phyloP scores from a whole-genome alignment of 2,113 vertebrate species.

The Strix uralensis region DNA sequence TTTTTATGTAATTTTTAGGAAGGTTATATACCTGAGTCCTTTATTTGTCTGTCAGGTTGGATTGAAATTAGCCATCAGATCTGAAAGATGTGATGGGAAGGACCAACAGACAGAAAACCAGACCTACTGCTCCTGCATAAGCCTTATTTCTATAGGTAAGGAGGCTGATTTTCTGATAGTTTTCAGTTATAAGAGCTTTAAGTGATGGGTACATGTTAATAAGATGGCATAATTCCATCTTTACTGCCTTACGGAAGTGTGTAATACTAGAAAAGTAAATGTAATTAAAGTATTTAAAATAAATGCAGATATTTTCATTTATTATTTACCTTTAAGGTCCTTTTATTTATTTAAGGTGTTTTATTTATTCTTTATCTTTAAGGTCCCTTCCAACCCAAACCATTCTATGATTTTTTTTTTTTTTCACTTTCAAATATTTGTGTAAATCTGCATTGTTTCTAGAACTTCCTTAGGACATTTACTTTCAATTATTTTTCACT shows the following conservation, averaged over 20 bases:
- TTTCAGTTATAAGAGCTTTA: conserved; percentile 50
- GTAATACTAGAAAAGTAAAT: conserved; percentile 3
- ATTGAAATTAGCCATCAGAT: neutral
- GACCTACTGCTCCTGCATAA: neutral
- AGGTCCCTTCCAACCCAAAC: too few relatives aligned
- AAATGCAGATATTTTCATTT: neutral
- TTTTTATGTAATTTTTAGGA: neutral
- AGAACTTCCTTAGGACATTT: conserved; percentile 9
- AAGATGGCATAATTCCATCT: conserved; percentile 3
- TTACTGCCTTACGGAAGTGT: neutral
- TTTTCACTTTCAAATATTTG: neutral
- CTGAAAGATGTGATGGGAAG: neutral
- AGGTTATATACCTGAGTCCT: neutral
- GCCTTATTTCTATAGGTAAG: neutral
- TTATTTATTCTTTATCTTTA: too few relatives aligned
- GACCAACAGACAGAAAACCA: neutral
- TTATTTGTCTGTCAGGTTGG: neutral
- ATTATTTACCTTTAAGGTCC: too few relatives aligned
- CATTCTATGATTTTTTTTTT: neutral
- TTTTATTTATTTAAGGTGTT: too few relatives aligned
- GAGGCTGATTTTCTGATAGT: neutral
- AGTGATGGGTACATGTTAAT: neutral
- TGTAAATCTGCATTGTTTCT: conserved; percentile 10
- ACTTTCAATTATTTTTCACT: conserved; percentile 42
- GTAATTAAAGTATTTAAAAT: conserved; percentile 12